phyloP scores from a whole-genome alignment of 2,888 invertebrate genomes.

The Apamea monoglypha region DNA sequence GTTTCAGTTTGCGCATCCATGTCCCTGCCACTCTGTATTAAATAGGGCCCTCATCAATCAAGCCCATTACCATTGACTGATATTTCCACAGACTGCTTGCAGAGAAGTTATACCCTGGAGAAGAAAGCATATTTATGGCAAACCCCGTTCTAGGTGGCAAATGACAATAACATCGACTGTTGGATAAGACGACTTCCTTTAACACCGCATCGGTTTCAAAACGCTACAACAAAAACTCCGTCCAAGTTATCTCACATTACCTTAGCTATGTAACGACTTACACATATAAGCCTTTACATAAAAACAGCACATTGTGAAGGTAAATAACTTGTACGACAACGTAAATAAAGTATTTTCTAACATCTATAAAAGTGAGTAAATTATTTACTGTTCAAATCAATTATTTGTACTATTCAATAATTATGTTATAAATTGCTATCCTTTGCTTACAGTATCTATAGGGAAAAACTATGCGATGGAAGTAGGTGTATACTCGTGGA shows the following conservation, averaged over 20 bases:
- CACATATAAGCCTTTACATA: conserved; percentile 40
- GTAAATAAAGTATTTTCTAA: conserved; percentile 59
- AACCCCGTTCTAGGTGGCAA: neutral
- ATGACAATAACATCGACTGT: neutral
- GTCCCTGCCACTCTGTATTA: no score
- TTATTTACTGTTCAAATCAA: conserved; percentile 69
- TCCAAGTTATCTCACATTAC: conserved; percentile 23
- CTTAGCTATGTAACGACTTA: conserved; percentile 40
- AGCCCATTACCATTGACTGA: neutral
- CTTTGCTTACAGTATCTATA: conserved; percentile 53
- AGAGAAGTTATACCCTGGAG: neutral
- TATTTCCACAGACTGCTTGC: neutral
- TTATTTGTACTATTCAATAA: conserved; percentile 71
- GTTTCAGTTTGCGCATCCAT: no score
- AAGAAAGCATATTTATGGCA: neutral
- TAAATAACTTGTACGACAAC: conserved; percentile 58
- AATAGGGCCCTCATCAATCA: neutral
- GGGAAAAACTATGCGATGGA: conserved; percentile 50
- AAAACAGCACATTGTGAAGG: conserved; percentile 56
- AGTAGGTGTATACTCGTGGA: conserved; percentile 13
- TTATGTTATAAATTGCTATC: conserved; percentile 70
- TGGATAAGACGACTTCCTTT: neutral
- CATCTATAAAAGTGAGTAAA: conserved; percentile 51
- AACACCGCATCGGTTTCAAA: neutral
- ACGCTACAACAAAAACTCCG: neutral